Evolutionary conservation across 1,140 invertebrate species (phyloP).

Genomic region (Tenebrio molitor): DNA sequence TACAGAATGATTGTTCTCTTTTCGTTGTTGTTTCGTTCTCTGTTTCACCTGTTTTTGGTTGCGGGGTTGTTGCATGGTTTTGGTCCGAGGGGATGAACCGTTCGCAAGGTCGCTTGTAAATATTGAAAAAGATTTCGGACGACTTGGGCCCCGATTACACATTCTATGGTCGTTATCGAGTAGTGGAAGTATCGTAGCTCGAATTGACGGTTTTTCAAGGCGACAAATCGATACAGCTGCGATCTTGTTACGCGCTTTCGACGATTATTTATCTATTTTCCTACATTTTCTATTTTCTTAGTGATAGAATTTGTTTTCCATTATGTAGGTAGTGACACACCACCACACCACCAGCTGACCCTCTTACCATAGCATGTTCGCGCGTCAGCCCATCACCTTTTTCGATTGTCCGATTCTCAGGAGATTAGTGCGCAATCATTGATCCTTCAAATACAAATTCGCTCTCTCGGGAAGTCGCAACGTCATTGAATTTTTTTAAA

Average conservation of each 20-base stretch:
- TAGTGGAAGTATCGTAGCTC: slow-evolving; percentile 1
- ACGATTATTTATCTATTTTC: not conserved
- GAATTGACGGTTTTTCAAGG: not conserved
- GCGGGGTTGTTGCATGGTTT: not conserved
- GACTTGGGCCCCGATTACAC: not conserved
- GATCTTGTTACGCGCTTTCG: too few species aligned
- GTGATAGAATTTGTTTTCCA: slow-evolving; percentile 15
- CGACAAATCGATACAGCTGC: too few species aligned
- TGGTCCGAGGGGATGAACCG: not conserved
- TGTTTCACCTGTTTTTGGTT: too few species aligned
- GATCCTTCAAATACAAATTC: slow-evolving; percentile 4
- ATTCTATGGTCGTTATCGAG: not conserved
- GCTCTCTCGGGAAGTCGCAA: not conserved
- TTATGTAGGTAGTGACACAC: not conserved
- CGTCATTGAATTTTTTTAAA: not conserved
- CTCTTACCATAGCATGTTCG: too few species aligned
- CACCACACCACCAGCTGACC: not conserved
- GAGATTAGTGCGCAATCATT: slow-evolving; percentile 27
- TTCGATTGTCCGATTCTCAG: slow-evolving; percentile 15
- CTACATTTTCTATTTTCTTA: slow-evolving; percentile 20
- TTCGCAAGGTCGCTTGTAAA: slow-evolving; percentile 2
- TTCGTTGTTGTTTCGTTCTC: too few species aligned
- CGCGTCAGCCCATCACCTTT: too few species aligned
- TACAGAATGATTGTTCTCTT: not conserved
- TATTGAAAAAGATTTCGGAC: not conserved